phyloP scores from a whole-genome alignment of 2,797 vertebrate genomes.

The Picus viridis region DNA sequence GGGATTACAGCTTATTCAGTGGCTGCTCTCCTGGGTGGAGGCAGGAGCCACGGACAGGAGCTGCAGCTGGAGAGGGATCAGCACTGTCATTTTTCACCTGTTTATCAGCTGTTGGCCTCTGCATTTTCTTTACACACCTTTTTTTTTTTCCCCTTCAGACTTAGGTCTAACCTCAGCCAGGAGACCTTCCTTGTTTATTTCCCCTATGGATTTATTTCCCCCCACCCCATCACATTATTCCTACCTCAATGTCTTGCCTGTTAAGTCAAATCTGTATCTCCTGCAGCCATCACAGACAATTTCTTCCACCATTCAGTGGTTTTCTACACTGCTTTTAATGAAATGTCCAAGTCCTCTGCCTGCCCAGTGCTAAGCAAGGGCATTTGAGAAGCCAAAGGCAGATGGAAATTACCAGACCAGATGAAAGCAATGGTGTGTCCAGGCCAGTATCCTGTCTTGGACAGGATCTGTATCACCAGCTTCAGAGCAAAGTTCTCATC shows the following conservation, averaged over 20 bases:
- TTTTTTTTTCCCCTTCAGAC: background rate
- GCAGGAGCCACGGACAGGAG: background rate
- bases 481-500: constrained; percentile 36
- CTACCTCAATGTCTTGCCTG: background rate
- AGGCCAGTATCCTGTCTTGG: constrained; percentile 38
- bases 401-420: constrained; percentile 27
- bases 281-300: background rate
- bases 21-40: background rate
- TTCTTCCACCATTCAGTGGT: background rate
- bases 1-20: background rate
- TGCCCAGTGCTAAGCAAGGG: background rate
- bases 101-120: constrained; percentile 14
- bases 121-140: background rate
- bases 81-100: background rate
- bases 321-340: background rate
- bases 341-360: background rate
- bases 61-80: background rate
- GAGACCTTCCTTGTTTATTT: background rate
- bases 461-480: constrained; percentile 10
- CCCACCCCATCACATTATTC: background rate
- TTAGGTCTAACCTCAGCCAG: background rate
- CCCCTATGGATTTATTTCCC: too few relatives aligned
- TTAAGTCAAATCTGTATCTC: background rate
- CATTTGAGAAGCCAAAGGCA: background rate
- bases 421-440: constrained; percentile 7